Conservation (phyloP, 2,888 invertebrate species). For the Scrobipalpa costella region DNA sequence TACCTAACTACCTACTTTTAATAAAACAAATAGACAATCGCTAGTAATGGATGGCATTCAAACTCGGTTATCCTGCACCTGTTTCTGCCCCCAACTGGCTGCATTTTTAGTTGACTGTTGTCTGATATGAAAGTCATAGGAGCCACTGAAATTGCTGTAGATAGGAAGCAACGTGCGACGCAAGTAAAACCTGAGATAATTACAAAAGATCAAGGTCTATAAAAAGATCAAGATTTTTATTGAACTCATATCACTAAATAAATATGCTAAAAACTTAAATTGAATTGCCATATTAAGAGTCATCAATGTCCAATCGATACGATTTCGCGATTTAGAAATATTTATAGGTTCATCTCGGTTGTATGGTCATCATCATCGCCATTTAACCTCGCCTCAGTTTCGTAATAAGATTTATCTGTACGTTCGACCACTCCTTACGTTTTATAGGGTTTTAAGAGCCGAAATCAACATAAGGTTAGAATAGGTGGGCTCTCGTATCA, state of each 20-base stretch:
- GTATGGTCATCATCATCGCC: conserved; percentile 17
- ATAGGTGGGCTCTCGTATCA: conserved; percentile 14
- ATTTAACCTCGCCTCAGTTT: conserved; percentile 42
- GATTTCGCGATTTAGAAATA: conserved; percentile 15
- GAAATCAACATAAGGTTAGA: conserved; percentile 19
- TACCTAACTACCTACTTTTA: too few species aligned
- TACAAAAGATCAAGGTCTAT: too few species aligned
- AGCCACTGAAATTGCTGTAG: too few species aligned
- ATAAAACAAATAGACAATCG: too few species aligned
- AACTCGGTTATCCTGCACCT: too few species aligned
- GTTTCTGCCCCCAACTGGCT: too few species aligned
- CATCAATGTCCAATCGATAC: not conserved
- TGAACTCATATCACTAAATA: not conserved
- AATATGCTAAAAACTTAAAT: not conserved
- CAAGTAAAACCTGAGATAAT: too few species aligned
- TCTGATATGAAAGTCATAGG: too few species aligned
- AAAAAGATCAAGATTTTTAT: too few species aligned
- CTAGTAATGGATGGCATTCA: too few species aligned
- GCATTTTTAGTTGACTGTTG: too few species aligned
- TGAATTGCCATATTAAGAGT: conserved; percentile 8
- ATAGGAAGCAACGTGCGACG: too few species aligned
- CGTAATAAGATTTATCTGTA: conserved; percentile 33
- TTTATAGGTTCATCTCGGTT: conserved; percentile 41
- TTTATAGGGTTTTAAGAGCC: conserved; percentile 21
- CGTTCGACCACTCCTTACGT: conserved; percentile 17